Conservation (phyloP, 2,888 invertebrate genomes). For the Amorpha juglandis region DNA sequence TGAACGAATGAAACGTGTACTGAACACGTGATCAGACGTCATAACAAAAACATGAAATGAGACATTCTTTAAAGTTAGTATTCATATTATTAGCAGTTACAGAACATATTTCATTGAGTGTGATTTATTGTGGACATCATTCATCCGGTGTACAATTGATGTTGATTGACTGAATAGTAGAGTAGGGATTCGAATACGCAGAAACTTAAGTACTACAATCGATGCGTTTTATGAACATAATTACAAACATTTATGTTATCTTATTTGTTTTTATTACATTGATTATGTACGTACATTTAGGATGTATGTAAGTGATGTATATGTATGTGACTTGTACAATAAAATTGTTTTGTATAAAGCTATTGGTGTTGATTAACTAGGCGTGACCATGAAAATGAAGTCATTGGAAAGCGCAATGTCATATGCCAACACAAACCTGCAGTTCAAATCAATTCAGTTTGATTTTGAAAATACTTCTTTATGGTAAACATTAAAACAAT, state of each 20-base stretch:
- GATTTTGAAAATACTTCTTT: too few relatives aligned
- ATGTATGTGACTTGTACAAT: background rate
- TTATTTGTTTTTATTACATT: background rate
- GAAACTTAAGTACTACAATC: background rate
- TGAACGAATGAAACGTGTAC: too few relatives aligned
- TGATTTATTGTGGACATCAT: too few relatives aligned
- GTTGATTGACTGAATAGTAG: constrained; percentile 1
- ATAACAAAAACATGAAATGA: too few relatives aligned
- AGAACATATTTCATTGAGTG: constrained; percentile 1
- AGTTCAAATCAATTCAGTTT: background rate
- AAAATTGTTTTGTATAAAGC: background rate
- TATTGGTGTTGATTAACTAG: background rate
- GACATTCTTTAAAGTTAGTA: too few relatives aligned
- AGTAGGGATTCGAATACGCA: background rate
- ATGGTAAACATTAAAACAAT: too few relatives aligned
- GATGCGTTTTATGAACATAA: background rate
- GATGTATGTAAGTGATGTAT: background rate
- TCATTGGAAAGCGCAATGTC: background rate
- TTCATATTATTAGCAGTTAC: background rate
- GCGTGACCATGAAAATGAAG: background rate
- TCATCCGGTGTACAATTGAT: background rate
- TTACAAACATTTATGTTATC: constrained; percentile 1
- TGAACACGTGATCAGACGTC: too few relatives aligned
- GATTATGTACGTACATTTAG: background rate
- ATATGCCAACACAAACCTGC: background rate